phyloP scores from a whole-genome alignment of 1,140 invertebrate species.

The Orius insidiosus region DNA sequence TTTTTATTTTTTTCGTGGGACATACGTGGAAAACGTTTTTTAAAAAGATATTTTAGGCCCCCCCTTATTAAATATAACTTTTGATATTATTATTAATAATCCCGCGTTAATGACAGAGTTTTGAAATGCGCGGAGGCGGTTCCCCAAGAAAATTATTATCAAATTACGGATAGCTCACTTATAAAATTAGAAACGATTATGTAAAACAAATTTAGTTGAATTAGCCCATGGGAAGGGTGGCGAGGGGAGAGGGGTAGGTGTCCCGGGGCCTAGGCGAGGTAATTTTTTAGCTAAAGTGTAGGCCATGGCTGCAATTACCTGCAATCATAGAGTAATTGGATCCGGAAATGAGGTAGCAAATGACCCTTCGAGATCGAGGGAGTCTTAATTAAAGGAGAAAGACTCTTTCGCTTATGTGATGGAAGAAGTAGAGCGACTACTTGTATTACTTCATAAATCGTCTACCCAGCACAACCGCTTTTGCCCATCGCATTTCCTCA shows the following conservation, averaged over 20 bases:
- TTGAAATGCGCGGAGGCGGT: background rate
- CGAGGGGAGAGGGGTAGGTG: background rate
- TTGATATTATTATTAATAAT: too few species aligned
- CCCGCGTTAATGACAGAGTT: conserved; percentile 5
- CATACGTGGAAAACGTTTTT: too few species aligned
- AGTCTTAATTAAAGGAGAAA: too few species aligned
- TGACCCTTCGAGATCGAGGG: background rate
- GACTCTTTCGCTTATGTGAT: too few species aligned
- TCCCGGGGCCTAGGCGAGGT: background rate
- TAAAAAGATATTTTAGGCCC: too few species aligned
- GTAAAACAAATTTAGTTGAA: conserved; percentile 16
- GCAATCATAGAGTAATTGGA: conserved; percentile 13
- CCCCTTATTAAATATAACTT: too few species aligned
- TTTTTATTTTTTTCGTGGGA: too few species aligned
- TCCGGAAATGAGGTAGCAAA: conserved; percentile 15
- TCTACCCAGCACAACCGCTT: too few species aligned
- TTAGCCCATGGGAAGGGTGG: background rate
- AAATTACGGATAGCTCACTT: conserved; percentile 17
- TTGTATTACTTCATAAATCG: too few species aligned
- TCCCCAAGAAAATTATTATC: conserved; percentile 12
- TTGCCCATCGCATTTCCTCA: too few species aligned
- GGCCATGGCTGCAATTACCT: conserved; percentile 4
- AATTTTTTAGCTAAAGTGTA: conserved; percentile 14
- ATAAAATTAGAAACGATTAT: conserved; percentile 17
- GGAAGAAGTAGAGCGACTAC: too few species aligned